Evolutionary conservation across 2,797 vertebrate genomes (phyloP).

Genomic region (Hyperoplus lanceolatus): DNA sequence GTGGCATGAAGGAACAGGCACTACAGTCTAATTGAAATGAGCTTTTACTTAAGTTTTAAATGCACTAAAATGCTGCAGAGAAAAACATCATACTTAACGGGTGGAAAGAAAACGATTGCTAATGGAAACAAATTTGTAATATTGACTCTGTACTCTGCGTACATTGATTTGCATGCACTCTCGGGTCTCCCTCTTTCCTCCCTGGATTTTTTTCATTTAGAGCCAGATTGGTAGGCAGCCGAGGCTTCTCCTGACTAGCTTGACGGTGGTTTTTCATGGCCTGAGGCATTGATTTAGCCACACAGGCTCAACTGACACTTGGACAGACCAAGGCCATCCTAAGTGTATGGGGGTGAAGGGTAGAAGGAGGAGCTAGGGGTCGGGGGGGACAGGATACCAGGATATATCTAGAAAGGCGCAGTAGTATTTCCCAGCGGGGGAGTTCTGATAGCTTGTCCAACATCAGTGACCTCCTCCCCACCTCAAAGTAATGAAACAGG

Average conservation of each 20-base stretch:
- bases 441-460: conserved; percentile 57
- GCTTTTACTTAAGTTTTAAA: conserved; percentile 55
- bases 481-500: conserved; percentile 61
- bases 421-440: conserved; percentile 46
- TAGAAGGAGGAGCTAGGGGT: conserved; percentile 1
- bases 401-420: conserved; percentile 26
- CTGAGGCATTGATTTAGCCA: conserved; percentile 36
- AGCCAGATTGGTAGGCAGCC: conserved; percentile 20
- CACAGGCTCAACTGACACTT: conserved; percentile 22
- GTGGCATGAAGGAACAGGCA: too few relatives aligned
- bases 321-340: conserved; percentile 34
- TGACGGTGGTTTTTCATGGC: conserved; percentile 28
- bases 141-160: conserved; percentile 43
- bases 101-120: conserved; percentile 51
- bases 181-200: conserved; percentile 54
- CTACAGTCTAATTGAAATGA: conserved; percentile 40
- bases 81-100: conserved; percentile 56
- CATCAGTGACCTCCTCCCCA: conserved; percentile 63
- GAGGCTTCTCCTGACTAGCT: conserved; percentile 29
- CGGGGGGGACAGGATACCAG: conserved; percentile 14
- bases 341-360: conserved; percentile 19
- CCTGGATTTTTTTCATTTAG: conserved; percentile 55
- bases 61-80: conserved; percentile 40
- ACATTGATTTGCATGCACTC: conserved; percentile 67
- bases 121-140: conserved; percentile 59